These are phyloP conservation scores for Bathynomus jamesi DNA, from an alignment of 1,140 invertebrate species.

Conservation along the genomic window DNA sequence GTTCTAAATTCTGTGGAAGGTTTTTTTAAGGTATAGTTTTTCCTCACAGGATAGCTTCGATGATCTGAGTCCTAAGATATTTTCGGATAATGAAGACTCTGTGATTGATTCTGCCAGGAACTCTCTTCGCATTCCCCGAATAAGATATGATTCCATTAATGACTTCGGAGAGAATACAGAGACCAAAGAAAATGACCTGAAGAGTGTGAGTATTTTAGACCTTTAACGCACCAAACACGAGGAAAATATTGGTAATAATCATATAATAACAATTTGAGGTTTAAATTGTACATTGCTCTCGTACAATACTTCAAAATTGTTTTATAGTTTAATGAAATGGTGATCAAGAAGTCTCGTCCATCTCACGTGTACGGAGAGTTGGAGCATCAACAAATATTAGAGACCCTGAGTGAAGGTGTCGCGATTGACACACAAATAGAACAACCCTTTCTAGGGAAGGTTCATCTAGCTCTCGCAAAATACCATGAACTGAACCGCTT, in stretches of 20 bases:
- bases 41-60: background rate
- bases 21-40: too few relatives aligned
- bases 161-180: background rate
- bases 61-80: background rate
- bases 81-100: background rate
- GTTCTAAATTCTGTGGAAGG: too few relatives aligned
- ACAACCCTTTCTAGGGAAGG: slow-evolving; percentile 38
- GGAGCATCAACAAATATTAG: slow-evolving; percentile 41
- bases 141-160: background rate
- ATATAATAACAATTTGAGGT: background rate
- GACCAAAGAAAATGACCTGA: background rate
- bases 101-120: background rate
- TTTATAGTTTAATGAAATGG: slow-evolving; percentile 23
- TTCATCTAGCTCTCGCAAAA: slow-evolving; percentile 53
- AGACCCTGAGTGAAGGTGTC: slow-evolving; percentile 8
- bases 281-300: too few relatives aligned
- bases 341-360: slow-evolving; percentile 42
- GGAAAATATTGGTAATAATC: background rate
- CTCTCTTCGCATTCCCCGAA: background rate
- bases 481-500: slow-evolving; percentile 54
- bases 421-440: background rate
- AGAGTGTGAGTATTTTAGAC: background rate
- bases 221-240: background rate
- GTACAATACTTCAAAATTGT: too few relatives aligned
- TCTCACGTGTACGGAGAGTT: slow-evolving; percentile 47